Evolutionary conservation across 2,888 invertebrate genomes (phyloP).

Genomic region (Acanthosepion esculentum): DNA sequence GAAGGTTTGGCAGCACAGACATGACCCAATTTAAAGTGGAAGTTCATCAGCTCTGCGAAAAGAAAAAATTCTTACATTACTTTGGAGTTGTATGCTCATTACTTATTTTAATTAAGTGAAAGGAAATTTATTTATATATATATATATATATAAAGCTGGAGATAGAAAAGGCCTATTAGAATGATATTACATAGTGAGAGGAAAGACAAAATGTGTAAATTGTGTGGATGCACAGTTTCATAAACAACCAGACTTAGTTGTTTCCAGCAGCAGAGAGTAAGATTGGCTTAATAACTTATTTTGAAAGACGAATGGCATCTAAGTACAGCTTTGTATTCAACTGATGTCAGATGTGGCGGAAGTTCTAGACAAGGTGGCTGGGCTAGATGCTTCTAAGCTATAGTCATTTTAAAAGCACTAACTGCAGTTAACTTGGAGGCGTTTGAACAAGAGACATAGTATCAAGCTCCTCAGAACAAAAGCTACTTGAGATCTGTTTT

Average conservation of each 20-base stretch:
- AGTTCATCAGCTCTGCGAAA: conserved; percentile 33
- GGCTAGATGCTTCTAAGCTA: neutral
- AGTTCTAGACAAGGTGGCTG: conserved; percentile 33
- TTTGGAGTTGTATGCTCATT: neutral
- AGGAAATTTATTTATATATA: neutral
- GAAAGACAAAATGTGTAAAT: neutral
- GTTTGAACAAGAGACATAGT: conserved; percentile 13
- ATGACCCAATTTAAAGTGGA: conserved; percentile 8
- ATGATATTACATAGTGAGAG: neutral
- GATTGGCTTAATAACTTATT: conserved; percentile 1
- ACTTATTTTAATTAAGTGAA: neutral
- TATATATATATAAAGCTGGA: neutral
- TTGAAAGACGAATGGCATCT: conserved; percentile 33
- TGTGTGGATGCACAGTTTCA: neutral
- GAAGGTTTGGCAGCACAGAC: conserved; percentile 33
- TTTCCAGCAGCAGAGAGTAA: conserved; percentile 33
- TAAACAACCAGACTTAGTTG: conserved; percentile 7
- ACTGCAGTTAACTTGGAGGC: conserved; percentile 16
- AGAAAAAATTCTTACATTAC: conserved; percentile 25
- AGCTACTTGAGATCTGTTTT: neutral
- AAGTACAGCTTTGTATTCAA: conserved; percentile 7
- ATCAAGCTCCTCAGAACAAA: conserved; percentile 6
- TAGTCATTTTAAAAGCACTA: neutral
- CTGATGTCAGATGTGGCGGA: conserved; percentile 33
- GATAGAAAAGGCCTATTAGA: neutral